phyloP scores from a whole-genome alignment of 2,888 invertebrate species.

The Drosophila prostipennis region DNA sequence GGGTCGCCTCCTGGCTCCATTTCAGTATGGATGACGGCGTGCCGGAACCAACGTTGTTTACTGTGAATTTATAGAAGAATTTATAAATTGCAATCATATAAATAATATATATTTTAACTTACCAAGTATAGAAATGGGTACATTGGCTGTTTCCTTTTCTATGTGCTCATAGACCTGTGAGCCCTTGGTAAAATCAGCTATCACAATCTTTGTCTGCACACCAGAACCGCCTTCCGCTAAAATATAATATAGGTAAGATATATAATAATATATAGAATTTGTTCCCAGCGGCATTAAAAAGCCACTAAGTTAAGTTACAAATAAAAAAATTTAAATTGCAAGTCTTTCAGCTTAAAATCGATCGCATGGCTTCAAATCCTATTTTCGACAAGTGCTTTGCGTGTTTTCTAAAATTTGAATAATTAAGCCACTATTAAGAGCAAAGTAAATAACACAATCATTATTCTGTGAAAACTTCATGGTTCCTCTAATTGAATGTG shows the following conservation, averaged over 20 bases:
- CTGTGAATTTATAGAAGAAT: constrained; percentile 85
- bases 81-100: no score
- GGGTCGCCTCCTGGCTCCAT: constrained; percentile 88
- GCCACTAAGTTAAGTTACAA: no score
- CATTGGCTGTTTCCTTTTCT: constrained; percentile 87
- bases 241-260: background rate
- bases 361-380: constrained; percentile 3
- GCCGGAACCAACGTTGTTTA: constrained; percentile 87
- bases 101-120: constrained; percentile 63
- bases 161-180: constrained; percentile 89
- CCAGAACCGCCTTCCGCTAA: constrained; percentile 85
- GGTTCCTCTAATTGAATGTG: background rate
- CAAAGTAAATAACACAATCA: background rate
- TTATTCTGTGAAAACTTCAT: background rate
- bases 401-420: constrained; percentile 7
- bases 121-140: constrained; percentile 94
- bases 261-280: background rate
- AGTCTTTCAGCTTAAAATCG: background rate
- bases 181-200: constrained; percentile 91
- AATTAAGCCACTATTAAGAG: constrained; percentile 2
- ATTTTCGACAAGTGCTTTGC: constrained; percentile 1
- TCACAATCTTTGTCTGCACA: constrained; percentile 89
- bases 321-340: background rate
- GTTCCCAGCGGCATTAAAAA: no score
- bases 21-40: constrained; percentile 91